These are phyloP conservation scores for Drosophila nasuta DNA, from an alignment of 1,140 invertebrate species.

Conservation along the genomic window DNA sequence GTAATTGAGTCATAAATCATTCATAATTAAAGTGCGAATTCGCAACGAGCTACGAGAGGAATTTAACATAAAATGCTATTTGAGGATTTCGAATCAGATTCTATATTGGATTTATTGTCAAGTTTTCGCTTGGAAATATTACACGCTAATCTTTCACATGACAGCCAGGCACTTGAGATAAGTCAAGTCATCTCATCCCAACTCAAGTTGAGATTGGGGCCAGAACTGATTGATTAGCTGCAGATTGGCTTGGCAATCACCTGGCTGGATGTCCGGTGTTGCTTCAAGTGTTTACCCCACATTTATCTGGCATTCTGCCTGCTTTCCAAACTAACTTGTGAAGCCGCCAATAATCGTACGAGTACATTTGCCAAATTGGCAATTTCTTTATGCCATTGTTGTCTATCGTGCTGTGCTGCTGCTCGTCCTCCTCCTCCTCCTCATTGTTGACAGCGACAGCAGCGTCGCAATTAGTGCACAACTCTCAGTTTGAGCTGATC, in stretches of 20 bases:
- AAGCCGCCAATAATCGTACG: neutral
- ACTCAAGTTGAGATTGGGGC: neutral
- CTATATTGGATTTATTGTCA: neutral
- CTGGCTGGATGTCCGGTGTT: constrained; percentile 37
- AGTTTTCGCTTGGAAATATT: neutral
- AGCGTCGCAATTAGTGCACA: constrained; percentile 62
- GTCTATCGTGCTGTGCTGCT: constrained; percentile 22
- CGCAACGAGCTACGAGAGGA: constrained; percentile 21
- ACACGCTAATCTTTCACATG: constrained; percentile 16
- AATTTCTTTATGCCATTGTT: constrained; percentile 47
- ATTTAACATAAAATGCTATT: constrained; percentile 58
- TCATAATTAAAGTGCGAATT: constrained; percentile 55
- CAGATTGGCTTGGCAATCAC: constrained; percentile 52
- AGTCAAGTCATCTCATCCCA: constrained; percentile 8
- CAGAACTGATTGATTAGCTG: constrained; percentile 72
- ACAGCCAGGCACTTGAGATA: neutral
- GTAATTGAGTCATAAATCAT: constrained; percentile 74
- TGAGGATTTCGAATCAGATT: neutral
- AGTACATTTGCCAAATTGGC: constrained; percentile 40
- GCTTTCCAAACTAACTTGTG: neutral
- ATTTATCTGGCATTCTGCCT: constrained; percentile 27
- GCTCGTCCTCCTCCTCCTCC: neutral
- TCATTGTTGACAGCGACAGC: constrained; percentile 51
- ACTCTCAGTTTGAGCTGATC: constrained; percentile 53
- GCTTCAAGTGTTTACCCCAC: constrained; percentile 49